phyloP scores from a whole-genome alignment of 2,113 vertebrate genomes.

The Oryzias javanicus region DNA sequence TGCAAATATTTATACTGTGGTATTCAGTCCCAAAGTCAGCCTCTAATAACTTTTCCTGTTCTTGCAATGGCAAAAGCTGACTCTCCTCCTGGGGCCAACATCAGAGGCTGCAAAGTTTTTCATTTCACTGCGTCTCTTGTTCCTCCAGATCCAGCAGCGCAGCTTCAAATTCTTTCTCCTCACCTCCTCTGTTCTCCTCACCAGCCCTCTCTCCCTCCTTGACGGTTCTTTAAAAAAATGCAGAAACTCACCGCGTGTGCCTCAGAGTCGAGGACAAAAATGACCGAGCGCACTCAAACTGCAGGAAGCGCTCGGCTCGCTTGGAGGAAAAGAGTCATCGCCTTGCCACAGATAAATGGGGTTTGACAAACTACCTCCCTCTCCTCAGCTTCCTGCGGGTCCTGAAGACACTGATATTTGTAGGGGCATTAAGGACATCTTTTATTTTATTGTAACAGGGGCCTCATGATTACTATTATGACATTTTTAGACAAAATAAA shows the following conservation, averaged over 20 bases:
- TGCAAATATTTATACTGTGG: background rate
- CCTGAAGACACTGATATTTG: constrained; percentile 27
- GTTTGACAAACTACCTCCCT: constrained; percentile 53
- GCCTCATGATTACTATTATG: too few relatives aligned
- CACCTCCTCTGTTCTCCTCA: constrained; percentile 35
- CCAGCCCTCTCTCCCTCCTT: constrained; percentile 46
- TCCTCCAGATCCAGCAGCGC: constrained; percentile 16
- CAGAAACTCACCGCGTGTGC: constrained; percentile 55
- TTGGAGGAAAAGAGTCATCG: constrained; percentile 69
- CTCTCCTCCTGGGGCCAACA: constrained; percentile 29
- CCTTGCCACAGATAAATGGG: constrained; percentile 67
- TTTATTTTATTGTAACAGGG: too few relatives aligned
- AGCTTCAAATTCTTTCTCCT: constrained; percentile 42
- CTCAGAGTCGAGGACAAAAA: constrained; percentile 59
- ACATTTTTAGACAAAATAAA: too few relatives aligned
- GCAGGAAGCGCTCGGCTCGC: constrained; percentile 69
- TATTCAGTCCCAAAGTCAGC: constrained; percentile 6
- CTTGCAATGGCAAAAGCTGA: constrained; percentile 9
- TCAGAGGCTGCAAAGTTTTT: constrained; percentile 46
- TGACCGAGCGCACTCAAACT: constrained; percentile 45
- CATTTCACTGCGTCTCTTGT: constrained; percentile 26
- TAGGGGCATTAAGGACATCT: too few relatives aligned
- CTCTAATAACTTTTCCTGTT: constrained; percentile 1
- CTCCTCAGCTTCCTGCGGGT: constrained; percentile 41
- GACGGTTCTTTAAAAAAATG: constrained; percentile 48